phyloP scores from a whole-genome alignment of 2,113 vertebrate genomes.

The Marmota flaviventris region DNA sequence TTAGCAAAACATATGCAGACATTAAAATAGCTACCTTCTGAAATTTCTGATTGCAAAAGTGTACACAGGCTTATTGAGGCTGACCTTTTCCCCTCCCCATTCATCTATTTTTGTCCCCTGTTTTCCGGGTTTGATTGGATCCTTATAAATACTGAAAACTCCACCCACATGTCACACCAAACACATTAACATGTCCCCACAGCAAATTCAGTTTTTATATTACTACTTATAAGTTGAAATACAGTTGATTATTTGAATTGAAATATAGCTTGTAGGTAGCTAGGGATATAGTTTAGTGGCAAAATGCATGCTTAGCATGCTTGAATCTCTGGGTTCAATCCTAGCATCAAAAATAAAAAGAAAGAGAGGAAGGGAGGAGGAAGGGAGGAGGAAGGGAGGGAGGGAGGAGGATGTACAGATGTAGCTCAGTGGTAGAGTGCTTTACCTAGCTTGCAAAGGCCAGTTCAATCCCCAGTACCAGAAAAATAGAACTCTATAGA shows the following conservation, averaged over 20 bases:
- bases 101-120: not conserved
- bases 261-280: not conserved
- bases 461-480: not conserved
- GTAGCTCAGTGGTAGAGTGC: not conserved
- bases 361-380: no score
- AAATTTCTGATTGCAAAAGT: not conserved
- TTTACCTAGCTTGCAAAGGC: not conserved
- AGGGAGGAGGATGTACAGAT: no score
- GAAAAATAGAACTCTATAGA: not conserved
- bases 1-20: not conserved
- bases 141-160: not conserved
- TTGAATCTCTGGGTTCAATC: not conserved
- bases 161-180: not conserved
- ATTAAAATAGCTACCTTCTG: not conserved
- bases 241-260: conserved; percentile 2
- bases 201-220: conserved; percentile 14
- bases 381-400: no score
- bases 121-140: not conserved
- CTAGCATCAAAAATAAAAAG: no score
- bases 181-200: not conserved
- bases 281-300: not conserved
- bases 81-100: no score
- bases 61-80: not conserved
- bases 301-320: not conserved
- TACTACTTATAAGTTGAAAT: not conserved